These are phyloP conservation scores for Drosophila saltans DNA, from an alignment of 1,140 invertebrate species.

Conservation along the genomic window DNA sequence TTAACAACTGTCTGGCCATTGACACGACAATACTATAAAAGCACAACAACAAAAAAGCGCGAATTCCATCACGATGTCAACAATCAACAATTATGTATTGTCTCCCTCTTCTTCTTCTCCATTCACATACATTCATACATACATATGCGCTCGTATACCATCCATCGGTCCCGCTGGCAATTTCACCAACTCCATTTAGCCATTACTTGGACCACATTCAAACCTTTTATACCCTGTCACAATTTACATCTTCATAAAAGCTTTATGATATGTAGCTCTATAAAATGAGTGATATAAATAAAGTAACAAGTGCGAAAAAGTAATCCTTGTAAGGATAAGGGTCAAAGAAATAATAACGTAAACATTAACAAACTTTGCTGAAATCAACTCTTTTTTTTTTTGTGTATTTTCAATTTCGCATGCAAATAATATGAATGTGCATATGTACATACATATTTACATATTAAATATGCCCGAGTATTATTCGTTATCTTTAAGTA, in stretches of 20 bases:
- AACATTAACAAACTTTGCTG: no score
- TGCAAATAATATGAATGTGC: neutral
- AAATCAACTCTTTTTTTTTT: neutral
- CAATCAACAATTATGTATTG: slow-evolving; percentile 37
- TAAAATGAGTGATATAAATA: no score
- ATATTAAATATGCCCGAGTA: neutral
- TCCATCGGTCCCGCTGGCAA: slow-evolving; percentile 13
- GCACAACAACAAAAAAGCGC: slow-evolving; percentile 30
- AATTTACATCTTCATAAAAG: neutral
- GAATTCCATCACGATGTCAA: slow-evolving; percentile 42
- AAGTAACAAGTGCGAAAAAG: no score
- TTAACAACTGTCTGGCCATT: slow-evolving; percentile 38
- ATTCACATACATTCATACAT: neutral
- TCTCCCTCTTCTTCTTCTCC: slow-evolving; percentile 22
- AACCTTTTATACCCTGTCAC: neutral
- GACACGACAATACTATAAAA: slow-evolving; percentile 14
- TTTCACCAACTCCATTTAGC: slow-evolving; percentile 37
- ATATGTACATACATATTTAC: neutral
- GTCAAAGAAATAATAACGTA: neutral
- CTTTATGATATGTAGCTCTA: no score
- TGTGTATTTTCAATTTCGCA: neutral
- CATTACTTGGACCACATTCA: neutral
- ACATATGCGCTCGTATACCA: no score
- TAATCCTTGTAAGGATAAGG: neutral
- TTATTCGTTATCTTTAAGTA: neutral